Conservation (phyloP, 2,888 invertebrate genomes). For the Drosophila crucigera region DNA sequence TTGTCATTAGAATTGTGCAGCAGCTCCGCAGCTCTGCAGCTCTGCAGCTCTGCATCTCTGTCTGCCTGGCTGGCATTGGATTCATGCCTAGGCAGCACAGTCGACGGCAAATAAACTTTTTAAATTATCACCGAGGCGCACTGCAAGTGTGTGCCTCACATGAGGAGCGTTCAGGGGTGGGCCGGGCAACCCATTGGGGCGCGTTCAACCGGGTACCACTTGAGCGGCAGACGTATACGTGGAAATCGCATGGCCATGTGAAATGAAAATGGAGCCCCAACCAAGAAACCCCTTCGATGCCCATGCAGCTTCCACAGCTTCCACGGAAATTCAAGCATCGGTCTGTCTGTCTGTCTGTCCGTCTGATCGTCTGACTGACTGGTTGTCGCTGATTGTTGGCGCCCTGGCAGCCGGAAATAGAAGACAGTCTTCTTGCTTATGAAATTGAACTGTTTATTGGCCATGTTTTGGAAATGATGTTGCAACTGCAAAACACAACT, state of each 20-base stretch:
- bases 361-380: slow-evolving; percentile 9
- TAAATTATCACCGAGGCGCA: slow-evolving; percentile 76
- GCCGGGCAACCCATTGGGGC: slow-evolving; percentile 49
- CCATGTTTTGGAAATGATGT: slow-evolving; percentile 42
- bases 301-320: slow-evolving; percentile 35
- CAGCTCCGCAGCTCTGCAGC: slow-evolving; percentile 36
- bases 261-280: slow-evolving; percentile 60
- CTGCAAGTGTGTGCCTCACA: slow-evolving; percentile 35
- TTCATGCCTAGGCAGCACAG: slow-evolving; percentile 24
- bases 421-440: slow-evolving; percentile 62
- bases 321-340: slow-evolving; percentile 28
- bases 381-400: slow-evolving; percentile 43
- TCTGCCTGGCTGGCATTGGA: slow-evolving; percentile 34
- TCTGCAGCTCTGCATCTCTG: slow-evolving; percentile 19
- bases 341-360: background rate
- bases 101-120: slow-evolving; percentile 74
- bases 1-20: slow-evolving; percentile 74
- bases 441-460: slow-evolving; percentile 62
- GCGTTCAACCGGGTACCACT: slow-evolving; percentile 70
- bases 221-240: slow-evolving; percentile 67
- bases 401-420: slow-evolving; percentile 69
- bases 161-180: slow-evolving; percentile 1
- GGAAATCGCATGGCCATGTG: slow-evolving; percentile 75
- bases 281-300: background rate
- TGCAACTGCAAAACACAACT: slow-evolving; percentile 23